Evolutionary conservation across 2,888 invertebrate genomes (phyloP).

Genomic region (Pseudolycoriella hygida): DNA sequence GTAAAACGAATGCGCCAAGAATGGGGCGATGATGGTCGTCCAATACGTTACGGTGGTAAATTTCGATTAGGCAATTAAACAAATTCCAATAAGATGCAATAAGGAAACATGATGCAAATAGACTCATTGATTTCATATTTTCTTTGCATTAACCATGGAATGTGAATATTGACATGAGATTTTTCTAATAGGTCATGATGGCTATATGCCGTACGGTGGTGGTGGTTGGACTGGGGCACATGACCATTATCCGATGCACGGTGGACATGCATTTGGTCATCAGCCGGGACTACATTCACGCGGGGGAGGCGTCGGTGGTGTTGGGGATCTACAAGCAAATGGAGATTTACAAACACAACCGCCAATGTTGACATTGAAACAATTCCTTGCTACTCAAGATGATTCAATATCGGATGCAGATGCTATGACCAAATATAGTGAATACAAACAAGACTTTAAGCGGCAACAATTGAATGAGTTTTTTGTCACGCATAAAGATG

Average conservation of each 20-base stretch:
- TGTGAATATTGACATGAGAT: neutral
- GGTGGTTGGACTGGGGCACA: conserved; percentile 22
- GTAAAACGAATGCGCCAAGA: conserved; percentile 58
- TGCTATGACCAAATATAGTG: conserved; percentile 90
- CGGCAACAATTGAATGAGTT: conserved; percentile 95
- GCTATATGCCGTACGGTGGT: conserved; percentile 27
- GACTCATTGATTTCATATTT: too few species aligned
- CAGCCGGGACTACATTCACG: conserved; percentile 15
- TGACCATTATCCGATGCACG: conserved; percentile 25
- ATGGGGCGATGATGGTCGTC: conserved; percentile 39
- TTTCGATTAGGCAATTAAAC: neutral
- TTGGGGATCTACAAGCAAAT: conserved; percentile 17
- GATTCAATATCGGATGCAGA: conserved; percentile 96
- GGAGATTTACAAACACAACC: conserved; percentile 54
- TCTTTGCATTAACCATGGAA: too few species aligned
- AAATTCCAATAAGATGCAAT: neutral
- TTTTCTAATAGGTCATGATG: conserved; percentile 21
- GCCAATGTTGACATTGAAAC: conserved; percentile 93
- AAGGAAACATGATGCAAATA: too few species aligned
- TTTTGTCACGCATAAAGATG: conserved; percentile 97
- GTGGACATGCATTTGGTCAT: conserved; percentile 19
- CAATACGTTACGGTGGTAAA: conserved; percentile 31
- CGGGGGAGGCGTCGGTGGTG: conserved; percentile 9
- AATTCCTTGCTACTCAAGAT: conserved; percentile 89
- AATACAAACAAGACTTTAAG: conserved; percentile 94